phyloP scores from a whole-genome alignment of 2,797 vertebrate species.

The Onychomys leucogaster region DNA sequence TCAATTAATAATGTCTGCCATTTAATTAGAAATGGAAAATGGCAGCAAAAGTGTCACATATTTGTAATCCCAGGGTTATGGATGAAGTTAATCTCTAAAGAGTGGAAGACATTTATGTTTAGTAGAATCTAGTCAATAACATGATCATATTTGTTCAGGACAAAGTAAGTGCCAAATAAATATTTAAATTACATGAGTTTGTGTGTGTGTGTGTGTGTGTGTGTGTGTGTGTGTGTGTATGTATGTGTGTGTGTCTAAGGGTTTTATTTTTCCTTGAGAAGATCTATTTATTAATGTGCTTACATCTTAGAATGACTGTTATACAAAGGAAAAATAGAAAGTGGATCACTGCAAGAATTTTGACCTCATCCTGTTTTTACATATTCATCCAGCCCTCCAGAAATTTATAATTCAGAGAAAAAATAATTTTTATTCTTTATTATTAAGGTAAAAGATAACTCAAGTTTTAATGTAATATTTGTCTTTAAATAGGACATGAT shows the following conservation, averaged over 20 bases:
- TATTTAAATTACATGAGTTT: not conserved
- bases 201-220: not conserved
- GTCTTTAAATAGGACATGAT: conserved; percentile 11
- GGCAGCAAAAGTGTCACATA: not conserved
- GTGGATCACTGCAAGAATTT: conserved; percentile 23
- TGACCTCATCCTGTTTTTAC: not conserved
- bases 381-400: not conserved
- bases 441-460: conserved; percentile 43
- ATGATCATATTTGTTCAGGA: conserved; percentile 19
- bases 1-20: not conserved
- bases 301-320: conserved; percentile 27
- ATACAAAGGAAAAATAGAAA: conserved; percentile 44
- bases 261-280: not conserved
- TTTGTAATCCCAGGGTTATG: not conserved
- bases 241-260: not conserved
- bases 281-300: conserved; percentile 47
- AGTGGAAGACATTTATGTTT: not conserved
- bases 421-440: conserved; percentile 34
- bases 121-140: not conserved
- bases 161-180: conserved; percentile 29
- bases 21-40: not conserved
- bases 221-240: not conserved
- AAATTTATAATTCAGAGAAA: conserved; percentile 53
- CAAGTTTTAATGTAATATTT: conserved; percentile 39
- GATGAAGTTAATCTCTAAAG: not conserved